These are phyloP conservation scores for Boloria selene DNA, from an alignment of 2,888 invertebrate genomes.

Conservation along the genomic window DNA sequence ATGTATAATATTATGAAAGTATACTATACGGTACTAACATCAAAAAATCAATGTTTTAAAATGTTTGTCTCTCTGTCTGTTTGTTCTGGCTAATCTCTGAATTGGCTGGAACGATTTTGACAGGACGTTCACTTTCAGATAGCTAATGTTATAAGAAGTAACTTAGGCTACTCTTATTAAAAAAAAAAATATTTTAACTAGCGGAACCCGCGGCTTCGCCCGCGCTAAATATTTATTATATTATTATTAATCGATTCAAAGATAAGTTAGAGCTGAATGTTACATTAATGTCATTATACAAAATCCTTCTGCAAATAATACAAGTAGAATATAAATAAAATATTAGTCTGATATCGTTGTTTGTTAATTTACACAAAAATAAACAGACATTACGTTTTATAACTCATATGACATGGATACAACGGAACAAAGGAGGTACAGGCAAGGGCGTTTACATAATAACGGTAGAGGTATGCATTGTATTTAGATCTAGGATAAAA, in stretches of 20 bases:
- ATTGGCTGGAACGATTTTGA: too few relatives aligned
- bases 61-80: too few relatives aligned
- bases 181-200: too few relatives aligned
- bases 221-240: too few relatives aligned
- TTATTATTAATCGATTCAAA: constrained; percentile 9
- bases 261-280: neutral
- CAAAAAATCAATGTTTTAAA: too few relatives aligned
- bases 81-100: too few relatives aligned
- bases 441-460: constrained; percentile 24
- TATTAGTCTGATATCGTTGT: constrained; percentile 2
- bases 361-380: constrained; percentile 8
- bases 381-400: neutral
- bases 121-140: too few relatives aligned
- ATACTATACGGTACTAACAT: too few relatives aligned
- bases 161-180: too few relatives aligned
- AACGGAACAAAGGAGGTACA: constrained; percentile 12
- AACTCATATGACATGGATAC: constrained; percentile 1
- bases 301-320: constrained; percentile 7
- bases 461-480: constrained; percentile 4
- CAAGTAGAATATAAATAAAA: neutral
- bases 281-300: neutral
- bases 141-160: too few relatives aligned
- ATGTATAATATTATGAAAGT: too few relatives aligned
- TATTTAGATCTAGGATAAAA: constrained; percentile 4
- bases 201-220: too few relatives aligned